phyloP scores from a whole-genome alignment of 2,797 vertebrate genomes.

The Rhabdomys pumilio region DNA sequence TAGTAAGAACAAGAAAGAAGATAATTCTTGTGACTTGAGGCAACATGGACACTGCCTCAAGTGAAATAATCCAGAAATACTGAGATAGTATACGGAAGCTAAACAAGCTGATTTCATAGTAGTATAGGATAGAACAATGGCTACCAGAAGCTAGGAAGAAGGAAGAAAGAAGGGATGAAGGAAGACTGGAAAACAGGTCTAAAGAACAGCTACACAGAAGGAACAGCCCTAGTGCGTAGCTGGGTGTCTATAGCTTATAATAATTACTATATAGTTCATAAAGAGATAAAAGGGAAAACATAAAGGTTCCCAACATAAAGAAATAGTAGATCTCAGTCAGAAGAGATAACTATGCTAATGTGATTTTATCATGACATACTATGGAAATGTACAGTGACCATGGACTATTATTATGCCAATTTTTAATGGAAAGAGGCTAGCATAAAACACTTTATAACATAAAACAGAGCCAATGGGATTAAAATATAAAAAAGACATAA shows the following conservation, averaged over 20 bases:
- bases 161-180: no score
- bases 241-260: background rate
- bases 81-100: background rate
- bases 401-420: background rate
- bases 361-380: background rate
- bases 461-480: background rate
- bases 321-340: background rate
- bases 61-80: background rate
- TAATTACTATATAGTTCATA: background rate
- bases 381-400: background rate
- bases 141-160: background rate
- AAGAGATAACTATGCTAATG: background rate
- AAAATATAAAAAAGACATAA: slow-evolving; percentile 13
- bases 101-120: background rate
- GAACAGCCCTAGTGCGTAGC: background rate
- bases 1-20: background rate
- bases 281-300: background rate
- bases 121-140: background rate
- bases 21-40: background rate
- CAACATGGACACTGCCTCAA: background rate
- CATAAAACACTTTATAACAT: slow-evolving; percentile 39
- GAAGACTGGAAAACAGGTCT: background rate
- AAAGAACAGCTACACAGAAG: background rate
- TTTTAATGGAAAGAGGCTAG: background rate
- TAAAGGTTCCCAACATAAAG: background rate